Conservation (phyloP, 2,113 vertebrate genomes). For the Ovis canadensis region DNA sequence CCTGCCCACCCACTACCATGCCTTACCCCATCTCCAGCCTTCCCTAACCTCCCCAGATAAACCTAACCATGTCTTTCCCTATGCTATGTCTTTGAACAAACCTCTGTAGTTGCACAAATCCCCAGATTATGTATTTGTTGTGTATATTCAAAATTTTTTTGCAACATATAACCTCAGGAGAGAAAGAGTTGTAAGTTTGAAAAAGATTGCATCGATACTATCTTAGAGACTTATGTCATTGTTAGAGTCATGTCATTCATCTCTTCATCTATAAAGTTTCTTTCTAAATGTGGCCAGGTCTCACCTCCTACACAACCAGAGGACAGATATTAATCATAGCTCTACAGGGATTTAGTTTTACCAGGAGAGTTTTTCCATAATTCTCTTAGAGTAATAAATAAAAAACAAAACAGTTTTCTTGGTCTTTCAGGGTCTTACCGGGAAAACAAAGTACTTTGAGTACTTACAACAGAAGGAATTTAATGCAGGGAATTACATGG, state of each 20-base stretch:
- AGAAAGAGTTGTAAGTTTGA: neutral
- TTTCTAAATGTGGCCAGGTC: neutral
- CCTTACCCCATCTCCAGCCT: neutral
- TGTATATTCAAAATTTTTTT: neutral
- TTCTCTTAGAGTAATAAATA: neutral
- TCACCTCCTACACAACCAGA: neutral
- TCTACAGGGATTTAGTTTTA: neutral
- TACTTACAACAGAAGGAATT: neutral
- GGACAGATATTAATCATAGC: neutral
- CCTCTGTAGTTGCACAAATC: neutral
- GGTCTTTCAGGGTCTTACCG: neutral
- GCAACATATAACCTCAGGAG: neutral
- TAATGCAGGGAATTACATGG: neutral
- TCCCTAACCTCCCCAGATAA: neutral
- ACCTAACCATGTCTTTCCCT: neutral
- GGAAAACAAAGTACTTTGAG: neutral
- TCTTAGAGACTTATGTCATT: conserved; percentile 2
- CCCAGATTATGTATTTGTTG: neutral
- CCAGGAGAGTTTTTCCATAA: neutral
- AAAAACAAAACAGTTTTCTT: neutral
- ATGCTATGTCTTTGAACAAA: neutral
- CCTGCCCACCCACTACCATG: neutral
- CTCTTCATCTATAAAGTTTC: neutral
- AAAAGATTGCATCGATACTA: neutral
- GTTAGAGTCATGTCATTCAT: neutral